Evolutionary conservation across 2,888 invertebrate species (phyloP), one percentile per base, ranked within the genome.

Genomic region (Acrobasis repandana): DNA sequence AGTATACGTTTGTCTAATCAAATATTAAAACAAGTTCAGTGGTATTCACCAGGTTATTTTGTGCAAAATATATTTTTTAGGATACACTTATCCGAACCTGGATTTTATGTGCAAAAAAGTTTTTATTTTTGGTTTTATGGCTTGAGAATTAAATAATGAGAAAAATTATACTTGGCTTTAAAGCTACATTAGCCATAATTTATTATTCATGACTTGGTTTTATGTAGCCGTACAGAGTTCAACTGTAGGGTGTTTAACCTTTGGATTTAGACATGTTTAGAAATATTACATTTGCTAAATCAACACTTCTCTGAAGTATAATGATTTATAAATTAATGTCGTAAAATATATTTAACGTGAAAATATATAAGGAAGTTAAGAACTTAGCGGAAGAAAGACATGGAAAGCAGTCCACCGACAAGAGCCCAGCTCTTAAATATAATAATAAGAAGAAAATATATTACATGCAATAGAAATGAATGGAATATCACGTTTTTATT

Each of bases 91-190:
- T 28, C 16, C 20, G 9, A 43, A 9, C 56, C 11, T 4, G 43
- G 43, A 48, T 43, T 57, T 57, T 57, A 52, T 62, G 50, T 51
- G 10, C 47, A 57, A 61, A 61, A 61, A 56, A 49, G 43, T 16
- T 47, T 34, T 33, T 28, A 48, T 48, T 46, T 51, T 47, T 33
- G 46, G 52, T 62, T 63, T 58, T 51, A 63, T 54, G 52, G 33
- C 60, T 43, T 20, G 11, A n/a, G 52, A 49, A 51, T 34, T 43
- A 20, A 48, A 38, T 48, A 57, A 63, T 63, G 52, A 38, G 43
- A 60, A 63, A n/a, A 58, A 54, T 52, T 58, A 60, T 60, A 43
- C 60, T 28, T 20, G 33, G 48, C 16, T 52, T 58, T 49, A 56
- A 57, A 60, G 54, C 52, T 47, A 62, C 49, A 18, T 59, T 47